Evolutionary conservation across 2,797 vertebrate species (phyloP).

Genomic region (Ciconia nigra): DNA sequence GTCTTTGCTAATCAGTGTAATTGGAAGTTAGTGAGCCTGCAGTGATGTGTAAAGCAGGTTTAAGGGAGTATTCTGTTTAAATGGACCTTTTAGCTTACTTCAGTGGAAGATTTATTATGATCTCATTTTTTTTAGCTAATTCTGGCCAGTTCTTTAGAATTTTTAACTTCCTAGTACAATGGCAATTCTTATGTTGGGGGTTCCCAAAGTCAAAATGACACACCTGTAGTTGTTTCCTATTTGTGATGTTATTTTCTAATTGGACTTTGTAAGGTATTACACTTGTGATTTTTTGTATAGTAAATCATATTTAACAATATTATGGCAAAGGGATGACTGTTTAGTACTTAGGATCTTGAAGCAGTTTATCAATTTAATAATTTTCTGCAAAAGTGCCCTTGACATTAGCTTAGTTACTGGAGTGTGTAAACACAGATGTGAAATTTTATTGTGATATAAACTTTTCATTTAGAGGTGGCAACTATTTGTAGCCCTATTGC

Average conservation of each 20-base stretch:
- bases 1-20: background rate
- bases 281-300: background rate
- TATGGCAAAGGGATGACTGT: background rate
- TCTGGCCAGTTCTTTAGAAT: background rate
- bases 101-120: background rate
- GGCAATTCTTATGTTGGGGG: background rate
- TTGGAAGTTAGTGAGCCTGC: background rate
- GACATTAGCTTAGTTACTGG: constrained; percentile 58
- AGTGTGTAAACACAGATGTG: constrained; percentile 62
- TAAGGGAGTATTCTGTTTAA: background rate
- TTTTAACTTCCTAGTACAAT: background rate
- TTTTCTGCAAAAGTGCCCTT: constrained; percentile 55
- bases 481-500: constrained; percentile 24
- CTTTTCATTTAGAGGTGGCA: constrained; percentile 16
- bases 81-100: background rate
- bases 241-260: background rate
- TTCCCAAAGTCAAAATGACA: background rate
- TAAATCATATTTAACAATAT: background rate
- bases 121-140: background rate
- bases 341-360: constrained; percentile 11
- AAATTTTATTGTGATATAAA: constrained; percentile 59
- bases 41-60: background rate
- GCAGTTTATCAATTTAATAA: constrained; percentile 61
- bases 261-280: background rate
- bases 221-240: background rate